These are phyloP conservation scores for Venusia cambrica DNA, from an alignment of 2,888 invertebrate genomes.

Conservation along the genomic window DNA sequence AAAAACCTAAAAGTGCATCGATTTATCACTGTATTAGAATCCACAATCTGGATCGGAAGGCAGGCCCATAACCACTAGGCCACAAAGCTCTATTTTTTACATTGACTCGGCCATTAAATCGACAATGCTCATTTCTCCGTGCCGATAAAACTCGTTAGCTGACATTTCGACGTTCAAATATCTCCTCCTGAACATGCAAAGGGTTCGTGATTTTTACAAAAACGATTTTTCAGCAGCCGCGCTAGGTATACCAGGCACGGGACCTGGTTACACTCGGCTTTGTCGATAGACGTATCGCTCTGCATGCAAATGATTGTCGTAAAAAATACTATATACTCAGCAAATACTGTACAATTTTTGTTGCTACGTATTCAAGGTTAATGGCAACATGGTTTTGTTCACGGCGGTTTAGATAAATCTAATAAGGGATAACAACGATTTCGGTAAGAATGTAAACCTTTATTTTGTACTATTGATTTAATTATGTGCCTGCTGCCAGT, in stretches of 20 bases:
- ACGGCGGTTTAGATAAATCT: no score
- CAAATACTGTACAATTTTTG: slow-evolving; percentile 11
- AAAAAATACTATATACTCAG: slow-evolving; percentile 21
- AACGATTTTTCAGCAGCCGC: slow-evolving; percentile 53
- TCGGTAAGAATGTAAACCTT: no score
- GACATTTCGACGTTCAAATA: slow-evolving; percentile 37
- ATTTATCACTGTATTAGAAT: no score
- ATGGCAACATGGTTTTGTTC: slow-evolving; percentile 12
- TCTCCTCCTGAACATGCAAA: slow-evolving; percentile 38
- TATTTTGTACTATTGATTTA: no score
- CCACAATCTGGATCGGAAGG: no score
- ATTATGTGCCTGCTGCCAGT: no score
- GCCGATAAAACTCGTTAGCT: slow-evolving; percentile 35
- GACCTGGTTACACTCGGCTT: slow-evolving; percentile 51
- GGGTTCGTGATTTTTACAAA: slow-evolving; percentile 56
- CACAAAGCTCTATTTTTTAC: slow-evolving; percentile 8
- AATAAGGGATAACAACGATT: no score
- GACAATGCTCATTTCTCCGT: slow-evolving; percentile 32
- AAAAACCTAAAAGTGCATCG: no score
- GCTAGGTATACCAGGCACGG: slow-evolving; percentile 50
- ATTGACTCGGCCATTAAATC: slow-evolving; percentile 18
- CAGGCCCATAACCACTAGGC: no score
- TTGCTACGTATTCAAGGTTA: slow-evolving; percentile 23
- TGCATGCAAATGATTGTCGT: slow-evolving; percentile 34
- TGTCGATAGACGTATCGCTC: slow-evolving; percentile 49